Evolutionary conservation across 2,113 vertebrate species (phyloP).

Genomic region (Anguilla japonica): DNA sequence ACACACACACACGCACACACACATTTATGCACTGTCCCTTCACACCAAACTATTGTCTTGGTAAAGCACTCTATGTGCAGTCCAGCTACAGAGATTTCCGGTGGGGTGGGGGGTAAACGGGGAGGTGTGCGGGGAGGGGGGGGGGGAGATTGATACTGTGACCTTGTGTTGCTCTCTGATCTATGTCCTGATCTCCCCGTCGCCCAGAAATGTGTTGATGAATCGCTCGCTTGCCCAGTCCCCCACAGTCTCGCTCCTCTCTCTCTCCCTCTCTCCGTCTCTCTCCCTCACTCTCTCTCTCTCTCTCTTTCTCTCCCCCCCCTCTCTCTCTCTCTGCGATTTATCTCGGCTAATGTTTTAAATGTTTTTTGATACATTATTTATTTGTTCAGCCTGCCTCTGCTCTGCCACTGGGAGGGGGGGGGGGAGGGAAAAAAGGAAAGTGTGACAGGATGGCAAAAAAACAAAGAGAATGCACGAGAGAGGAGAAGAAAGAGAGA

Average conservation of each 20-base stretch:
- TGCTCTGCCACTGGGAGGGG: neutral
- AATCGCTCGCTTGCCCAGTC: slow-evolving; percentile 12
- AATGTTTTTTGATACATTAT: slow-evolving; percentile 46
- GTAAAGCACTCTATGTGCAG: slow-evolving; percentile 63
- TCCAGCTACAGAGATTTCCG: slow-evolving; percentile 38
- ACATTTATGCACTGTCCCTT: slow-evolving; percentile 49
- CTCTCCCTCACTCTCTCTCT: slow-evolving; percentile 25
- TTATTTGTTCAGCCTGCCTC: slow-evolving; percentile 37
- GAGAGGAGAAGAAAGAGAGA: neutral
- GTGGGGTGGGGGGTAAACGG: neutral
- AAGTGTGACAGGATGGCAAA: neutral
- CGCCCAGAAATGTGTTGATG: slow-evolving; percentile 15
- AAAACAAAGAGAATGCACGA: neutral
- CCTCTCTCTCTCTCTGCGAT: neutral
- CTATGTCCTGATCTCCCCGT: slow-evolving; percentile 61
- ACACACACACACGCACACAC: slow-evolving; percentile 54
- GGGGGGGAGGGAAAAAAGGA: neutral
- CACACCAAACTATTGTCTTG: slow-evolving; percentile 42
- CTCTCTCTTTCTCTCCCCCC: neutral
- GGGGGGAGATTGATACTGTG: slow-evolving; percentile 41
- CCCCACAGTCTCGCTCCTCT: slow-evolving; percentile 36
- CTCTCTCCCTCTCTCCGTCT: slow-evolving; percentile 1
- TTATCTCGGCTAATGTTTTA: slow-evolving; percentile 30
- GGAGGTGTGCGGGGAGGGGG: slow-evolving; percentile 25
- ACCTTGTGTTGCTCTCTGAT: slow-evolving; percentile 64